A percentile compares a stretch with the other conserved stretches of the same genome.
Evolutionary conservation across 2,888 invertebrate species (phyloP).

Genomic region (Stictocephala bisonia): DNA sequence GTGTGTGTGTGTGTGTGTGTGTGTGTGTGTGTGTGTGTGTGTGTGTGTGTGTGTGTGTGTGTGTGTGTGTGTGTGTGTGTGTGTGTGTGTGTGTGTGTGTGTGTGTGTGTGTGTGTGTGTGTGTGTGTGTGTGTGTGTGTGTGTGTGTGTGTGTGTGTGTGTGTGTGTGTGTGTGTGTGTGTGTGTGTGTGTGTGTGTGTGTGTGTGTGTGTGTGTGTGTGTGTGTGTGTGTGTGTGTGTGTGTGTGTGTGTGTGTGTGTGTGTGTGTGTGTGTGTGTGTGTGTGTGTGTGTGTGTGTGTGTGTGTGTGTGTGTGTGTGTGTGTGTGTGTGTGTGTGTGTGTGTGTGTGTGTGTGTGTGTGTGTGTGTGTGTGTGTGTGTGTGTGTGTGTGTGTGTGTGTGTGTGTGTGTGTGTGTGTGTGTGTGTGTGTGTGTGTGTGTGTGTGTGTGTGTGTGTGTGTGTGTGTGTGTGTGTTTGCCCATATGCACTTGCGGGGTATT

Average conservation of each 20-base stretch:
- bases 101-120: no score
- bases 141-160: no score
- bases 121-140: no score
- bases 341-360: neutral
- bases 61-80: no score
- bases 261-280: neutral
- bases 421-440: neutral
- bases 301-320: neutral
- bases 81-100: no score
- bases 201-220: neutral
- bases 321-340: neutral
- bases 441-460: neutral
- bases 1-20: no score
- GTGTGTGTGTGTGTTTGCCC: no score
- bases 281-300: neutral
- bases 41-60: no score
- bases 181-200: neutral
- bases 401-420: neutral
- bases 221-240: neutral
- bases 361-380: neutral
- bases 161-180: no score
- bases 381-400: neutral
- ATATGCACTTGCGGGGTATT: no score
- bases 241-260: neutral
- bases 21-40: no score